Base-by-base conservation (phyloP, 2,888 invertebrate species). In the Drosophila nr. perissopoda region DNA sequence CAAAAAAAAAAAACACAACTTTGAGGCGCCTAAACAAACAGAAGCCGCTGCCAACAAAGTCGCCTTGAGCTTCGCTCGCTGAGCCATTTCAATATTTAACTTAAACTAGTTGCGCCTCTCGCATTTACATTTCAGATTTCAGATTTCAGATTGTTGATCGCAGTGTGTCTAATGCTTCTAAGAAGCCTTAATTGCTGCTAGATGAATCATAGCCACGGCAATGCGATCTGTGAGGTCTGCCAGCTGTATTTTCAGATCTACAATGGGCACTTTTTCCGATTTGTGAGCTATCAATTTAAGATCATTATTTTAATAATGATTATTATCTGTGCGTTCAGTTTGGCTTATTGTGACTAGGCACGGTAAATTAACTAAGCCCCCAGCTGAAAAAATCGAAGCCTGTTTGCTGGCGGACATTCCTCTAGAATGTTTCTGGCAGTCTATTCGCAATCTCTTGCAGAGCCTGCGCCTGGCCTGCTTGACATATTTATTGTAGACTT, bases 11-110 rank as follows among this genome's bases (percentile, higher is more conserved):
- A 64, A 63, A 63, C 56, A 48, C 63, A 61, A 38, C 71, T 72
- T 70, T 54, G 56, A 85, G 70, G 68, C 80, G 70, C 73, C 67
- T 82, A 69, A 71, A 71, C 70, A 88, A 83, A 88, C 83, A 83
- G 83, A 88, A 88, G 83, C 83, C 70, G 71, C 69, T 70, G 75
- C 48, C 62, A 70, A n/a, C 79, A 52, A 59, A 70, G 52, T 79
- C 56, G 70, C 79, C 77, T 79, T 77, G 77, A 77, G 77, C 79
- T 79, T 69, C 66, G 75, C 77, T 74, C 53, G 60, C 54, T 78
- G 54, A 73, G 63, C 73, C 64, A 73, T 76, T 78, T 78, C 53
- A 78, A 67, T 79, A 78, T 76, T 76, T 68, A 63, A 54, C 76
- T 21, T 63, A 4, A 31, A 21, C 49, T 49, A 49, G 27, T 49